Conservation (phyloP, 2,888 invertebrate species). For the Dorcus parallelipipedus region DNA sequence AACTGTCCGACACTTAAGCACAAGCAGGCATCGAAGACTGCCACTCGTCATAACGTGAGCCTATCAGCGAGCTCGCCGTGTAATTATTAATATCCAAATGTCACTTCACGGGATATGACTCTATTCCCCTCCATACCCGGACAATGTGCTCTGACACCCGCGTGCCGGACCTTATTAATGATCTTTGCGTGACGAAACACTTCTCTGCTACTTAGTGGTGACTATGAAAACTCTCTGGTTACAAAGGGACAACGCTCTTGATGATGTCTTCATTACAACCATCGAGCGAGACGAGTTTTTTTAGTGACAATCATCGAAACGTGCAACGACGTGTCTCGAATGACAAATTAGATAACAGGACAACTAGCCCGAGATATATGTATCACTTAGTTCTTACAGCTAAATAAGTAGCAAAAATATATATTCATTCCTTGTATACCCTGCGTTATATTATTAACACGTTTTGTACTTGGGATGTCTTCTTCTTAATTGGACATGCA, state of each 20-base stretch:
- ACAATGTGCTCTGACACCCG: slow-evolving; percentile 1
- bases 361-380: slow-evolving; percentile 19
- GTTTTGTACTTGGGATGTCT: slow-evolving; percentile 2
- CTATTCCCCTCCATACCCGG: slow-evolving; percentile 33
- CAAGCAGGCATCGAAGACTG: slow-evolving; percentile 29
- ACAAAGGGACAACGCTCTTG: slow-evolving; percentile 8
- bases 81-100: slow-evolving; percentile 39
- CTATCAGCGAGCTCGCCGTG: slow-evolving; percentile 27
- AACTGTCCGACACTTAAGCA: slow-evolving; percentile 35
- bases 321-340: slow-evolving; percentile 35
- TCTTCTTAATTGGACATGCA: not conserved
- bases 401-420: slow-evolving; percentile 4
- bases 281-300: slow-evolving; percentile 38
- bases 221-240: not conserved
- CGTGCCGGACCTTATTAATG: slow-evolving; percentile 26
- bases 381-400: not conserved
- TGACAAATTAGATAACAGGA: slow-evolving; percentile 36
- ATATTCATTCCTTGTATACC: not conserved
- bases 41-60: slow-evolving; percentile 38
- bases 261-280: slow-evolving; percentile 41
- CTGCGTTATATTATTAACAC: not conserved
- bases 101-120: slow-evolving; percentile 34
- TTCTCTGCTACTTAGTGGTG: slow-evolving; percentile 19
- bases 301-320: slow-evolving; percentile 33
- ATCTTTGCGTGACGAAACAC: slow-evolving; percentile 33